Base-by-base conservation (phyloP, 2,888 invertebrate species). In the Eucera pruinosa region DNA sequence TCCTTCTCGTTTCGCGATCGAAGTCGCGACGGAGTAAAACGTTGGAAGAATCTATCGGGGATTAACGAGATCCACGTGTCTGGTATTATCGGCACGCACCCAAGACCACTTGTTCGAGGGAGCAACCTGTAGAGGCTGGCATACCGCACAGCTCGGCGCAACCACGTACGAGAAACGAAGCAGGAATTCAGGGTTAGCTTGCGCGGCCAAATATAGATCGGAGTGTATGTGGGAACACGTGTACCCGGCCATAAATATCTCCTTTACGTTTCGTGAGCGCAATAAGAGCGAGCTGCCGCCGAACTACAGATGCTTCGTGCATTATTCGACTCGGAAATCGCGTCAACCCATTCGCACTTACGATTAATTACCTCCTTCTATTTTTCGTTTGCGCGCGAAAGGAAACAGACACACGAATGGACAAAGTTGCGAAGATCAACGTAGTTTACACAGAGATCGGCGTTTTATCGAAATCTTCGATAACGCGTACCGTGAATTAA, bases 51-150 rank as follows among this genome's bases (percentile, higher is more conserved):
- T 76, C 67, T 61, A 30, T 36, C n/a, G 13, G 71, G 72, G 76
- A 80, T 82, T 78, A 81, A 84, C 80, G 84, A 84, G 82, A 78
- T 62, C 78, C 78, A 81, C 79, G 85, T 76, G 83, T 81, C 79
- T 61, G 83, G 85, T 78, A 85, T 83, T 83, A 85, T 85, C 84
- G 85, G 85, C 85, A 85, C 81, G 85, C 85, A 85, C 70, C 80
- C 74, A 78, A 81, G 80, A 84, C 87, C 83, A 86, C 84, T 86
- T 87, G 85, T 86, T 86, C 87, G 81, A 77, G 66, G 80, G 71
- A 81, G 82, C 87, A 87, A 87, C 87, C 86, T 87, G 87, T 87
- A 66, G 87, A 87, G 70, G 82, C 87, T 82, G 81, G 69, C 84
- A 80, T 85, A 84, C 81, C 83, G 81, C 72, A 74, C 74, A 62